These are phyloP conservation scores for Dolomedes plantarius DNA, from an alignment of 2,888 invertebrate genomes.

Conservation along the genomic window DNA sequence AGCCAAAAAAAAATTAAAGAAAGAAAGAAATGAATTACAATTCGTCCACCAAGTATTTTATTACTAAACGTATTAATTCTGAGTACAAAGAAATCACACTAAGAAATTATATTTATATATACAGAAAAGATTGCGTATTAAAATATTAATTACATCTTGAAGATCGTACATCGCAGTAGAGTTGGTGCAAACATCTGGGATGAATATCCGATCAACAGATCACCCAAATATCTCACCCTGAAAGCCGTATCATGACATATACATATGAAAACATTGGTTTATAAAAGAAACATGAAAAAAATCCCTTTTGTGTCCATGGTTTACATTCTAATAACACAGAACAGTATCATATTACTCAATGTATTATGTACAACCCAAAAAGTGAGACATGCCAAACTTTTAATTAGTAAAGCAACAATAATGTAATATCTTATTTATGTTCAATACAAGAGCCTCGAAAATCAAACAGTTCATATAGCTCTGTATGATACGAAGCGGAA, in stretches of 20 bases:
- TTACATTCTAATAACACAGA: too few relatives aligned
- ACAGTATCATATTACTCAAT: too few relatives aligned
- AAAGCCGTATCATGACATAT: too few relatives aligned
- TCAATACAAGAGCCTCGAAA: too few relatives aligned
- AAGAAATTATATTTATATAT: conserved; percentile 18
- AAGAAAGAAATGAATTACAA: too few relatives aligned
- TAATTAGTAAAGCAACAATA: too few relatives aligned
- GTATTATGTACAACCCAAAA: too few relatives aligned
- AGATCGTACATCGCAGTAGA: conserved; percentile 18
- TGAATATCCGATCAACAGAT: conserved; percentile 40
- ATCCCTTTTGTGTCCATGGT: not conserved
- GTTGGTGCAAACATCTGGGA: not conserved
- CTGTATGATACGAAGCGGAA: too few relatives aligned
- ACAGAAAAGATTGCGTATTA: conserved; percentile 33
- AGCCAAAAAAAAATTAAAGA: too few relatives aligned
- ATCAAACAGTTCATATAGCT: too few relatives aligned
- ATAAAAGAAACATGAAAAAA: not conserved
- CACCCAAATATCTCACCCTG: not conserved
- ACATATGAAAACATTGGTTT: not conserved
- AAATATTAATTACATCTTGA: conserved; percentile 43
- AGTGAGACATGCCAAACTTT: too few relatives aligned
- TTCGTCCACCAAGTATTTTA: conserved; percentile 16
- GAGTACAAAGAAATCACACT: conserved; percentile 19
- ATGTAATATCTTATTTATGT: too few relatives aligned
- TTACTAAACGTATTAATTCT: conserved; percentile 8